Evolutionary conservation across 2,888 invertebrate species (phyloP), one percentile per base, ranked within the genome.

Genomic region (Harpalus rufipes): DNA sequence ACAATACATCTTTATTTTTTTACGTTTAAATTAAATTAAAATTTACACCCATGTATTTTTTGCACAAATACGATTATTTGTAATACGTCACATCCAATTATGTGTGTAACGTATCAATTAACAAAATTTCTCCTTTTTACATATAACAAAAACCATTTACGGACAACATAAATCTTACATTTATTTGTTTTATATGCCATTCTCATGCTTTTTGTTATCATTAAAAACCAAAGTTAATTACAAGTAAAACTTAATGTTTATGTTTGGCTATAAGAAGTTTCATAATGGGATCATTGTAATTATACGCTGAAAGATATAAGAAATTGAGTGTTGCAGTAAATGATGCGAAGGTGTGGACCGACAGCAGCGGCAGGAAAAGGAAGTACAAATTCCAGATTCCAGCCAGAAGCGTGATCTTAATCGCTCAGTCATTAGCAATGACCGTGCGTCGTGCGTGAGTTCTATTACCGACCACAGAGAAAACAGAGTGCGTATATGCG

Each of bases 351-450:
- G 59, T 16, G 59, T 59, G 59, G 16, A 16, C 44, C 44, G 12
- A 10, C 10, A 51, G 32, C 63, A 6, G 14, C 12, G 2, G 39
- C 68, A 21, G 68, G 68, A 68, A 68, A 68, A 68, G 68, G 68
- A 68, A 68, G 39, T 39, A 25, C n/a, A 14, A 32, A 68, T 68
- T 65, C 65, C 65, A 25, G n/a, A 21, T 25, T 63, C 63, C 68
- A 68, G 32, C 68, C 68, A 68, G 68, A 68, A 68, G 68, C 39
- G 68, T 39, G 68, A 68, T 68, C 68, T 32, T 68, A 68, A 68
- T 68, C 68, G 12, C 68, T 68, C 32, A 12, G 32, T 68, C 68
- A 68, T 68, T 68, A 68, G 68, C 39, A 32, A 68, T 68, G 68
- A 39, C 68, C 68, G 63, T 68, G 68, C 39, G 68, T 14, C 39